Percentiles rank a stretch among this genome's conserved stretches.
phyloP scores from a whole-genome alignment of 2,888 invertebrate species.

The Xanthostigma xanthostigma region DNA sequence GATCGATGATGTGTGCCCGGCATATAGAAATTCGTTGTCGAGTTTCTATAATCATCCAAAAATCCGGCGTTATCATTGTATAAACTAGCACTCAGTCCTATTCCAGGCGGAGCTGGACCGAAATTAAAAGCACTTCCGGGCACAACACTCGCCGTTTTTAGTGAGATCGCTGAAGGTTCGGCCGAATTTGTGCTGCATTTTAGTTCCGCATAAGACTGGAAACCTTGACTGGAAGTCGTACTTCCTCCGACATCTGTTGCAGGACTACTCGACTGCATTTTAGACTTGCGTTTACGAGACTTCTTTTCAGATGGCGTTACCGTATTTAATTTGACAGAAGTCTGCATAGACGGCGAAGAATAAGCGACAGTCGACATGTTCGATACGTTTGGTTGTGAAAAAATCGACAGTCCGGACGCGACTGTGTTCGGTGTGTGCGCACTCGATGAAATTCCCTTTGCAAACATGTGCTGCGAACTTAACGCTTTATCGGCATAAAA shows the following conservation, averaged over 20 bases:
- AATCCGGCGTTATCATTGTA: slow-evolving; percentile 52
- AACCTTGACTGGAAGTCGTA: slow-evolving; percentile 30
- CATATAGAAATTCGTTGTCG: slow-evolving; percentile 42
- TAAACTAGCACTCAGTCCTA: slow-evolving; percentile 38
- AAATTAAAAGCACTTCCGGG: slow-evolving; percentile 77
- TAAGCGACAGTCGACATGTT: background rate
- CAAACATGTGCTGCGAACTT: slow-evolving; percentile 22
- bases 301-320: slow-evolving; percentile 12
- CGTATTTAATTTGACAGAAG: slow-evolving; percentile 5
- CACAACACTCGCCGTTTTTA: slow-evolving; percentile 56
- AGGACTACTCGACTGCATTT: slow-evolving; percentile 16
- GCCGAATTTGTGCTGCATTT: slow-evolving; percentile 24
- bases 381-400: slow-evolving; percentile 19
- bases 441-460: slow-evolving; percentile 22
- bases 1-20: slow-evolving; percentile 29
- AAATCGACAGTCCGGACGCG: slow-evolving; percentile 22
- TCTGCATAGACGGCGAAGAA: background rate
- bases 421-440: slow-evolving; percentile 6
- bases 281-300: slow-evolving; percentile 13
- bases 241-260: slow-evolving; percentile 13
- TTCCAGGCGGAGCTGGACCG: slow-evolving; percentile 47
- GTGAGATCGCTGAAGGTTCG: slow-evolving; percentile 36
- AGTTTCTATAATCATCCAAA: slow-evolving; percentile 49
- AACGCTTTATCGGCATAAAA: slow-evolving; percentile 27
- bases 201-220: slow-evolving; percentile 42